A percentile compares a stretch with the other conserved stretches of the same genome.
phyloP scores from a whole-genome alignment of 2,113 vertebrate genomes.

The Mellivora capensis region DNA sequence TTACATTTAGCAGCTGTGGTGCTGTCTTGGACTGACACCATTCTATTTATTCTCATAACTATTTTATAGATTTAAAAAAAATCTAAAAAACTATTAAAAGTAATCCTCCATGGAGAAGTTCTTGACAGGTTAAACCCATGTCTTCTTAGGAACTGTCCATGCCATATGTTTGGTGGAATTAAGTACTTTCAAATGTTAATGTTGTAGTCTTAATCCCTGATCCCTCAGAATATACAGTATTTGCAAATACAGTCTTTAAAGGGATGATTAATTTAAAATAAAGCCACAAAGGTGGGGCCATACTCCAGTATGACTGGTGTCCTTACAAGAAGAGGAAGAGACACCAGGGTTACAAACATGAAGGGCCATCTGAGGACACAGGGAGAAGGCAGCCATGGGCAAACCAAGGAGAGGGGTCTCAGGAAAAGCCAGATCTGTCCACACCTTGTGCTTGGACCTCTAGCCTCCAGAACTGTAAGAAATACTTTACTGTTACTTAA shows the following conservation, averaged over 20 bases:
- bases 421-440: neutral
- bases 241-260: neutral
- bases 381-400: neutral
- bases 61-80: neutral
- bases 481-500: neutral
- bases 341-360: neutral
- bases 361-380: neutral
- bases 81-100: neutral
- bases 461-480: neutral
- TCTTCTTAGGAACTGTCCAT: neutral
- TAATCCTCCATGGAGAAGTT: neutral
- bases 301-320: neutral
- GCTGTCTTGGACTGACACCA: neutral
- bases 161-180: neutral
- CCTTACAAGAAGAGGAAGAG: neutral
- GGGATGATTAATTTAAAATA: neutral
- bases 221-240: neutral
- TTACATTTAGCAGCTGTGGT: neutral
- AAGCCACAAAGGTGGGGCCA: neutral
- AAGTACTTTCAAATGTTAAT: neutral
- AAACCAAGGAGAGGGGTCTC: neutral
- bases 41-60: neutral
- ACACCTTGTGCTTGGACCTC: neutral
- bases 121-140: neutral
- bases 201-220: neutral